phyloP scores from a whole-genome alignment of 2,888 invertebrate genomes.

The Hypolimnas misippus region DNA sequence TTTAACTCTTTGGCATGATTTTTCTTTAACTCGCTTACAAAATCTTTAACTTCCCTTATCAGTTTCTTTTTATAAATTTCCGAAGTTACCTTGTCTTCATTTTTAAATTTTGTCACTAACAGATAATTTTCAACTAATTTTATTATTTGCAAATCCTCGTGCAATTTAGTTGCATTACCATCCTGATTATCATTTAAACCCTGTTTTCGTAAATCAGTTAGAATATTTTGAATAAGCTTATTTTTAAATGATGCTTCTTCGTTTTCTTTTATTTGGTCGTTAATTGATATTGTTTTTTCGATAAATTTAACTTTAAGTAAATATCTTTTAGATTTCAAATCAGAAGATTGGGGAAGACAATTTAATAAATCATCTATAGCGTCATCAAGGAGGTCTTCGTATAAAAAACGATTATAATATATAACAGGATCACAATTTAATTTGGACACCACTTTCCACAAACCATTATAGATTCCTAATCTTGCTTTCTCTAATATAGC shows the following conservation, averaged over 20 bases:
- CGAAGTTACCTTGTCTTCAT: constrained; percentile 54
- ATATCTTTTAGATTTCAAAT: constrained; percentile 51
- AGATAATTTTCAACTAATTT: constrained; percentile 61
- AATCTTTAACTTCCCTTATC: constrained; percentile 50
- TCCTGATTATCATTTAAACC: constrained; percentile 32
- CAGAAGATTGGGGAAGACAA: constrained; percentile 56
- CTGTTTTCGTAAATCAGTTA: constrained; percentile 48
- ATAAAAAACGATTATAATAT: constrained; percentile 56
- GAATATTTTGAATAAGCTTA: constrained; percentile 55
- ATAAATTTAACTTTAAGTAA: constrained; percentile 58
- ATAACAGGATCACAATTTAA: constrained; percentile 56
- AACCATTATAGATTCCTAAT: constrained; percentile 56
- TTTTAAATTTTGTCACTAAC: constrained; percentile 53
- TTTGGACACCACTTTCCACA: constrained; percentile 61
- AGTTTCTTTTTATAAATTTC: constrained; percentile 59
- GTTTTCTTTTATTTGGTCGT: constrained; percentile 48
- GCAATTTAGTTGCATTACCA: constrained; percentile 44
- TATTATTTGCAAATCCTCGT: constrained; percentile 56
- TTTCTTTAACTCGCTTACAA: constrained; percentile 54
- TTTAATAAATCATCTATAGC: constrained; percentile 63
- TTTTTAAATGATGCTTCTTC: constrained; percentile 55
- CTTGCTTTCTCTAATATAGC: constrained; percentile 52
- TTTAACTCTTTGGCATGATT: constrained; percentile 48
- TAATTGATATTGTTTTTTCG: constrained; percentile 54
- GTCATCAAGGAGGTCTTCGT: constrained; percentile 62